A percentile compares a stretch with the other conserved stretches of the same genome.
These are phyloP conservation scores for Eclectus roratus DNA, from an alignment of 2,113 vertebrate species.

Conservation along the genomic window DNA sequence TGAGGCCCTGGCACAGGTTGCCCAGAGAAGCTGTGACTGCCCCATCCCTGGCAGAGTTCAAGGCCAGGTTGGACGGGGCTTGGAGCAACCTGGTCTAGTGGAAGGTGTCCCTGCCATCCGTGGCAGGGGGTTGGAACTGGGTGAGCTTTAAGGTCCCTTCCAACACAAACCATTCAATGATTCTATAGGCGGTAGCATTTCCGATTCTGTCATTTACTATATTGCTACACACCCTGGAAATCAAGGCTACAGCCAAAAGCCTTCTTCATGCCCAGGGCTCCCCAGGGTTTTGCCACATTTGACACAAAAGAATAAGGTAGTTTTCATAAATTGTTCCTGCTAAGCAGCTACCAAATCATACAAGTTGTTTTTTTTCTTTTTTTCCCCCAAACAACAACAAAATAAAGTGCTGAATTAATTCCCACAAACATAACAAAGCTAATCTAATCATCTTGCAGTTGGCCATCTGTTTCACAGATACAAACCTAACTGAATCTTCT, in stretches of 20 bases:
- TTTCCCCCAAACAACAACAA: neutral
- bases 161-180: neutral
- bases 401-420: constrained; percentile 76
- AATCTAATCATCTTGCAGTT: constrained; percentile 67
- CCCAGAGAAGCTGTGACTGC: neutral
- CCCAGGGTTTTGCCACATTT: neutral
- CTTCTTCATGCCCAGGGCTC: neutral
- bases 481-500: constrained; percentile 57
- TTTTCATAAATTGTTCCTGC: constrained; percentile 14
- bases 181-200: constrained; percentile 47
- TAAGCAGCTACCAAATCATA: constrained; percentile 26
- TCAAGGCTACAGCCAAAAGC: neutral
- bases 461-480: constrained; percentile 75
- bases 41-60: neutral
- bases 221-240: neutral
- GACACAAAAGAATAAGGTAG: neutral
- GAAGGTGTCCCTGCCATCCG: neutral
- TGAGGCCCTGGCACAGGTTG: neutral
- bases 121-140: neutral
- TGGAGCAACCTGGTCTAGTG: neutral
- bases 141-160: neutral
- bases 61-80: neutral
- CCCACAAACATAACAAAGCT: constrained; percentile 58
- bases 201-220: neutral
- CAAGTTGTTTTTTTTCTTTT: neutral